Evolutionary conservation across 2,113 vertebrate genomes (phyloP).

Genomic region (Heterochromis multidens): DNA sequence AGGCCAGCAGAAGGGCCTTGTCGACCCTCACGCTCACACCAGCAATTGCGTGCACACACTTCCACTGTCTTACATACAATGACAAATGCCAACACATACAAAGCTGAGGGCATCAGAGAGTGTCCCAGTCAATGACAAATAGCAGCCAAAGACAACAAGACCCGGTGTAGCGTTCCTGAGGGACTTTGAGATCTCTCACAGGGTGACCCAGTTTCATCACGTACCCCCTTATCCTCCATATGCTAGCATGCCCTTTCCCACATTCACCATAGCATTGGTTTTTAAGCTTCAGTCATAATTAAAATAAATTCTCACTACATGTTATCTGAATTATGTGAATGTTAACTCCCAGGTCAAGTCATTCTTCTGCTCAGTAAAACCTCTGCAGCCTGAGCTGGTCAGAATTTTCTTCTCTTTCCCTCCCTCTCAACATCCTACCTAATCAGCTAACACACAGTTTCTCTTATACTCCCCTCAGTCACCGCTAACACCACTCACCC

Average conservation of each 20-base stretch:
- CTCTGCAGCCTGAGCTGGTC: not conserved
- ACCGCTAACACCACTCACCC: conserved; percentile 14
- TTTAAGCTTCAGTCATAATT: conserved; percentile 9
- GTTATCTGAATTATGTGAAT: conserved; percentile 4
- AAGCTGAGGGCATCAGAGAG: conserved; percentile 37
- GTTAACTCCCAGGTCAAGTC: conserved; percentile 18
- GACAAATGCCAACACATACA: conserved; percentile 47
- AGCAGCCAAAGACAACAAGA: conserved; percentile 66
- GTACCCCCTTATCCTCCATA: conserved; percentile 42
- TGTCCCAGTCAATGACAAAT: conserved; percentile 70
- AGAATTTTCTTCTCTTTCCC: not conserved
- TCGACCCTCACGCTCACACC: conserved; percentile 28
- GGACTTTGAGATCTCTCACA: conserved; percentile 68
- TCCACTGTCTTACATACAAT: conserved; percentile 29
- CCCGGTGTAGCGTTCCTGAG: conserved; percentile 53
- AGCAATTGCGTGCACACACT: not conserved
- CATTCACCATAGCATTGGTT: not conserved
- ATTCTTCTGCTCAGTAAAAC: not conserved
- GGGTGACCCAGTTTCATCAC: conserved; percentile 77
- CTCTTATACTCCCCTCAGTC: not conserved
- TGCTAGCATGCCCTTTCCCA: not conserved
- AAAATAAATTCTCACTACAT: not conserved
- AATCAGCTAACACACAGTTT: not conserved
- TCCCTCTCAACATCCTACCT: not conserved
- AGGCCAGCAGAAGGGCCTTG: conserved; percentile 60